Conservation (phyloP, 2,888 invertebrate species). For the Chaitophorus viminalis region DNA sequence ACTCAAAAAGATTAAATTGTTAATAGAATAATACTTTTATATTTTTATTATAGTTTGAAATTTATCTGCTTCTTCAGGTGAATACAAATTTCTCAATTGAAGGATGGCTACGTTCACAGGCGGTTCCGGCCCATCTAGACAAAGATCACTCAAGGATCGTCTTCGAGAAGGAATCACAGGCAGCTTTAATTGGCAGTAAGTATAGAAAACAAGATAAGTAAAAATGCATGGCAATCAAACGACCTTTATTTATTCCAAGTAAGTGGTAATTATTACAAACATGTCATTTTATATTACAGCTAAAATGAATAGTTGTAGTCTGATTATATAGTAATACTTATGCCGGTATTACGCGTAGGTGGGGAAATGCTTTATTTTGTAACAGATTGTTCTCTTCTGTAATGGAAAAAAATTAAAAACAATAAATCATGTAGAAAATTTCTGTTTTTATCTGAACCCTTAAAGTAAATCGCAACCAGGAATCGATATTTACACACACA, state of each 20-base stretch:
- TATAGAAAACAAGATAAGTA: constrained; percentile 65
- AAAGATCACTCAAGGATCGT: constrained; percentile 81
- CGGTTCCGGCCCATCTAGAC: constrained; percentile 73
- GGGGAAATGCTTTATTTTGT: constrained; percentile 41
- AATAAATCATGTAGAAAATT: constrained; percentile 54
- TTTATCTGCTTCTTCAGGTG: not conserved
- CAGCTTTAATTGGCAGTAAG: constrained; percentile 86
- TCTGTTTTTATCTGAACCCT: constrained; percentile 43
- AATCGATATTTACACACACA: constrained; percentile 46
- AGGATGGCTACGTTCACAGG: constrained; percentile 63
- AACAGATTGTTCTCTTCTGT: constrained; percentile 56
- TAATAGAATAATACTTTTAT: too few relatives aligned
- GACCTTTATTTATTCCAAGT: constrained; percentile 19
- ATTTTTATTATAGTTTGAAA: constrained; percentile 43
- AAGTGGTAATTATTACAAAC: constrained; percentile 19
- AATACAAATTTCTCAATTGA: not conserved
- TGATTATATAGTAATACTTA: not conserved
- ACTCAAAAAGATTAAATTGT: too few relatives aligned
- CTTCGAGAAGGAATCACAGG: constrained; percentile 82
- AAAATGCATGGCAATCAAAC: not conserved
- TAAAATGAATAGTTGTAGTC: constrained; percentile 2
- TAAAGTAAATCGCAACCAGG: constrained; percentile 44
- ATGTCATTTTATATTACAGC: not conserved
- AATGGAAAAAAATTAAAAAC: constrained; percentile 38
- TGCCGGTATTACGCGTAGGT: not conserved